These are phyloP conservation scores for Hermetia illucens DNA, from an alignment of 1,140 invertebrate genomes.

Conservation along the genomic window DNA sequence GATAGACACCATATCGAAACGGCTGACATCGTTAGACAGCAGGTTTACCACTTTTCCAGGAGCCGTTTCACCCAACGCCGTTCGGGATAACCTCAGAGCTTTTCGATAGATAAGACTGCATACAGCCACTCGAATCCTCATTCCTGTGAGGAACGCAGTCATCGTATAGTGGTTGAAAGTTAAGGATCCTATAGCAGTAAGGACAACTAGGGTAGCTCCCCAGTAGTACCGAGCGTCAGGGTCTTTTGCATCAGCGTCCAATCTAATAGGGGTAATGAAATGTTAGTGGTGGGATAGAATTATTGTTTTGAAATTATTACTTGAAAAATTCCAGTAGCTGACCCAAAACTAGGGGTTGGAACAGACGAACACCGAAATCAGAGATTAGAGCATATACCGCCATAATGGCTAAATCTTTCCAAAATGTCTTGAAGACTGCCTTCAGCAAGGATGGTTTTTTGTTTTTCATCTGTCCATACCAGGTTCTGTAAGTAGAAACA, in stretches of 20 bases:
- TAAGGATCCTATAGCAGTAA: slow-evolving; percentile 33
- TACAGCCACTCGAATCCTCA: slow-evolving; percentile 40
- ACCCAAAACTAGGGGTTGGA: slow-evolving; percentile 1
- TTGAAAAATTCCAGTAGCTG: slow-evolving; percentile 1
- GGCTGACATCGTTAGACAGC: no score
- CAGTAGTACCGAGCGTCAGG: slow-evolving; percentile 36
- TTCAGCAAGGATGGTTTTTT: slow-evolving; percentile 2
- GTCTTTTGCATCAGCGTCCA: neutral
- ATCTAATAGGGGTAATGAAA: neutral
- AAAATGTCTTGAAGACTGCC: neutral
- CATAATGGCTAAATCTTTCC: no score
- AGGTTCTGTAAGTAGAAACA: neutral
- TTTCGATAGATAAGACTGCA: slow-evolving; percentile 48
- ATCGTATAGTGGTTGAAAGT: slow-evolving; percentile 40
- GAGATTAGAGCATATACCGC: neutral
- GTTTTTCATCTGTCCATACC: neutral
- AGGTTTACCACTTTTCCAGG: no score
- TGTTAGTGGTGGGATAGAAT: slow-evolving; percentile 3
- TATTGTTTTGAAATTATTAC: slow-evolving; percentile 7
- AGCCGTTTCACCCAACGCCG: slow-evolving; percentile 53
- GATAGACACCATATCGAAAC: no score
- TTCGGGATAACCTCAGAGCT: slow-evolving; percentile 39
- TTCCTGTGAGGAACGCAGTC: slow-evolving; percentile 40
- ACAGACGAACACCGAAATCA: neutral
- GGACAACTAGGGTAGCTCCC: slow-evolving; percentile 33